Conservation (phyloP, 2,797 vertebrate genomes). For the Rhinophrynus dorsalis region DNA sequence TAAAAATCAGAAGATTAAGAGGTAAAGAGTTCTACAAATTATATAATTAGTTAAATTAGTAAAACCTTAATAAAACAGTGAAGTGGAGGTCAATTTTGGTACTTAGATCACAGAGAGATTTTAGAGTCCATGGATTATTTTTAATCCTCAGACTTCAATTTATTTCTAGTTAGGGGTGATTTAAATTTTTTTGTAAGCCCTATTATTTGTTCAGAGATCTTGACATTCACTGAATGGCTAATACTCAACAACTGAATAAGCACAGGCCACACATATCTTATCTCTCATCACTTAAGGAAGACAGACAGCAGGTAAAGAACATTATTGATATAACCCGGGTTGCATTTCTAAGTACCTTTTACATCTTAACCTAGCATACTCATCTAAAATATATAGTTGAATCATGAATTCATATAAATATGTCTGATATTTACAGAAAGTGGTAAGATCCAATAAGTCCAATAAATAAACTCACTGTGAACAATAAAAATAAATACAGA, state of each 20-base stretch:
- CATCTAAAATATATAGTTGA: neutral
- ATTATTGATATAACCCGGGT: slow-evolving; percentile 41
- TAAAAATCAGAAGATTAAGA: slow-evolving; percentile 54
- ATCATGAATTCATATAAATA: no score
- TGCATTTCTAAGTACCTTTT: neutral
- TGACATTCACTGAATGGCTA: slow-evolving; percentile 68
- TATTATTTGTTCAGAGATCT: slow-evolving; percentile 70
- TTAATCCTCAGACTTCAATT: slow-evolving; percentile 75
- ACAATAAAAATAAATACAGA: no score
- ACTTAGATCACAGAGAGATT: slow-evolving; percentile 46
- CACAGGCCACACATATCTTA: slow-evolving; percentile 66
- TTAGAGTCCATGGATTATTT: slow-evolving; percentile 62
- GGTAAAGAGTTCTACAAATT: slow-evolving; percentile 60
- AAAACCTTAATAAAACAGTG: slow-evolving; percentile 62
- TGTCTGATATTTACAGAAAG: no score
- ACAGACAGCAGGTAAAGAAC: slow-evolving; percentile 63
- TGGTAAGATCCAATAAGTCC: no score
- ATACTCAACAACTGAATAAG: slow-evolving; percentile 88
- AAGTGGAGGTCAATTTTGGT: slow-evolving; percentile 59
- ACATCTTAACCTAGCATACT: neutral
- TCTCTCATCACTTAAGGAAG: slow-evolving; percentile 51
- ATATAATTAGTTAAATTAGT: slow-evolving; percentile 65
- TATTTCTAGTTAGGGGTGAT: slow-evolving; percentile 75
- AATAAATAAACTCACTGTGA: no score
- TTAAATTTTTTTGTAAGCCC: slow-evolving; percentile 63